Evolutionary conservation across 2,113 vertebrate species (phyloP), one percentile per base, ranked within the genome.

Genomic region (Xyliphius kryptos): DNA sequence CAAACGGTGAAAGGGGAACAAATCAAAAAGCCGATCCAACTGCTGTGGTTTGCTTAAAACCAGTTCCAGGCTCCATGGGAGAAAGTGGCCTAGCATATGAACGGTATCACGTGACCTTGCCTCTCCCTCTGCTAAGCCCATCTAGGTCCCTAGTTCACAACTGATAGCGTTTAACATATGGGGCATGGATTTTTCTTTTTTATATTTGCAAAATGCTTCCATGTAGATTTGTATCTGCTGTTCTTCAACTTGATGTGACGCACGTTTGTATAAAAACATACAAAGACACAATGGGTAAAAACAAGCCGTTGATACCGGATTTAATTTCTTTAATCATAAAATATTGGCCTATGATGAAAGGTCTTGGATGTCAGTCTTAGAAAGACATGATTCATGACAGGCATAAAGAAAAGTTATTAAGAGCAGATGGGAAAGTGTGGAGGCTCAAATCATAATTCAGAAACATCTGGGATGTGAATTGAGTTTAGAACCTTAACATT

Each of bases 271-370:
- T 60, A 66, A 70, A 65, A 74, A 72, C 72, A 68, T 43, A n/a
- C n/a, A 40, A 57, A 70, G 62, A 54, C 58, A 40, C 60, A 57
- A 41, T 56, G 51, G 68, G 75, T 60, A 32, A 41, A 66, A 66
- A 61, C 40, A 67, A 74, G 77, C 78, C 66, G 50, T 8, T n/a
- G 74, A 68, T 69, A 63, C 74, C 70, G 73, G 72, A 74, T 66
- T 83, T 72, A 53, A 72, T 71, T 72, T 69, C 74, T 73, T 78
- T 79, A 75, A 77, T 84, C 79, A 78, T 73, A 49, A 61, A 71
- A 67, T 74, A 67, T 68, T 86, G 83, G 83, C 82, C 71, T 67
- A 64, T 64, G 77, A 83, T 85, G 74, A 86, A 85, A 82, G 73
- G 58, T 74, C 43, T 56, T 46, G 38, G 71, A 73, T 59, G 73